Base-by-base conservation (phyloP, 1,140 invertebrate species). In the Mizuhopecten yessoensis region DNA sequence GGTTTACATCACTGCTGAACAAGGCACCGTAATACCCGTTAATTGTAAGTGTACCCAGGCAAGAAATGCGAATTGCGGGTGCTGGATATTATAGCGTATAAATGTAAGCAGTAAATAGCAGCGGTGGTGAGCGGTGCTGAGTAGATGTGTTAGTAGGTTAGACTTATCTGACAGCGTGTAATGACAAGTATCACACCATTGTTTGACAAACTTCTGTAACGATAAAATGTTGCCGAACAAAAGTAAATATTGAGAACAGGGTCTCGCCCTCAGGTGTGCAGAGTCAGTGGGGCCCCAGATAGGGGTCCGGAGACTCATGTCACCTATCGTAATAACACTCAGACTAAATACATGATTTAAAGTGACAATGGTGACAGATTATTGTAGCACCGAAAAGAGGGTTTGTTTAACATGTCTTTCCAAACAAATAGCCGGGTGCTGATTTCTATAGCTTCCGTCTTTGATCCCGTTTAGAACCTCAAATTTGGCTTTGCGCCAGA, bases 181-280 rank as follows among this genome's bases (percentile, higher is more conserved):
- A 89, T 87, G 88, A 91, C 91, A 87, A 86, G 86, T 88, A 91
- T 91, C 88, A 89, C 34, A 34, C 34, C 45, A 92, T 90, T 90
- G 91, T 92, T 92, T 92, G 91, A 90, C 87, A 90, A 92, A 88
- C 88, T 90, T 49, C 86, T 86, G 36, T 57, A 34, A 86, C 91
- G 87, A 90, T 92, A 90, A 92, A 90, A 90, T 92, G 88, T 89
- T 90, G 39, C 88, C 87, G 89, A 90, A 90, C 88, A 92, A 92
- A 92, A 89, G 88, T 90, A 92, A 92, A 90, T 86, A 90, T 87
- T 75, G 86, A 45, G 91, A 89, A 87, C 42, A 90, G 89, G 57
- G 88, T 92, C 87, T 90, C 42, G 57, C 86, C 91, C 88, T 92
- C 91, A 92, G 91, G 91, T 92, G 91, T 88, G 49, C 34, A 88